phyloP scores from a whole-genome alignment of 2,797 vertebrate genomes.

The Hydrophis major region DNA sequence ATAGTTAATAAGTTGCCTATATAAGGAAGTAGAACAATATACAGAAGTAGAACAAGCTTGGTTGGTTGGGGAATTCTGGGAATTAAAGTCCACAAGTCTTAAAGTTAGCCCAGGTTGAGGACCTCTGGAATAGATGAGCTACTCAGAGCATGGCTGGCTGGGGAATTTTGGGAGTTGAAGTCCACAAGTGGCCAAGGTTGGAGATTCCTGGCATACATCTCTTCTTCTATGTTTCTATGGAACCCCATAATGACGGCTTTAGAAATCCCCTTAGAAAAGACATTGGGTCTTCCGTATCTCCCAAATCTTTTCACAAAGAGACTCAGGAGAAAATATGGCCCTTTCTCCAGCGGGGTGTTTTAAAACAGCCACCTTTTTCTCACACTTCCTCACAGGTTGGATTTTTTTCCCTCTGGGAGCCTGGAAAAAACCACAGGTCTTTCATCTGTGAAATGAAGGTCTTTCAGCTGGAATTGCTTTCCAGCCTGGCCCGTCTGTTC shows the following conservation, averaged over 20 bases:
- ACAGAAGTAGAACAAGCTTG: background rate
- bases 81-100: no score
- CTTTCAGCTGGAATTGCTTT: conserved; percentile 18
- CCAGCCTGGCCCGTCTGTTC: conserved; percentile 19
- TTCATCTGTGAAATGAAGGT: conserved; percentile 4
- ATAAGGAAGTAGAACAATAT: no score
- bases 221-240: background rate
- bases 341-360: background rate
- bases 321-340: background rate
- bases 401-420: background rate
- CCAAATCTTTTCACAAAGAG: background rate
- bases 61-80: no score
- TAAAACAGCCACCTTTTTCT: background rate
- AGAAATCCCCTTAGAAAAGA: background rate
- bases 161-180: no score
- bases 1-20: no score
- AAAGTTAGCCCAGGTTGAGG: no score
- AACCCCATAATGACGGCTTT: background rate
- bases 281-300: background rate
- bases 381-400: background rate
- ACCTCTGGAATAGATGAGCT: no score
- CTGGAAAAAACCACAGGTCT: background rate
- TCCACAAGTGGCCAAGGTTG: no score
- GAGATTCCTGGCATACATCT: background rate
- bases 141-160: no score